A percentile compares a stretch with the other conserved stretches of the same genome.
Conservation (phyloP, 2,113 vertebrate species). For the Protobothrops flavoviridis region DNA sequence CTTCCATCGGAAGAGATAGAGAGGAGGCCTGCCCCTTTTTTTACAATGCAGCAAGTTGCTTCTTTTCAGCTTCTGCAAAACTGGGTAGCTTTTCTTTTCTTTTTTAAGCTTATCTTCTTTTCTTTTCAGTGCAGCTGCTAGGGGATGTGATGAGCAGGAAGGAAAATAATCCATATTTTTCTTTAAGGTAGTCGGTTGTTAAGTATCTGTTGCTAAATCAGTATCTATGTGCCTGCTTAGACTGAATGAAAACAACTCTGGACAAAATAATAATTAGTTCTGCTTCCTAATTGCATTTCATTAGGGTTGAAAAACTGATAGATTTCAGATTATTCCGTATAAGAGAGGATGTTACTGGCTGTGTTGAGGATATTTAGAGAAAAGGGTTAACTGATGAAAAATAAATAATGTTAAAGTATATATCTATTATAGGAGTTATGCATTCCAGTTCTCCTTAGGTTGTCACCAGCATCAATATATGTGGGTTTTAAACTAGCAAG, state of each 20-base stretch:
- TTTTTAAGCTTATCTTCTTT: neutral
- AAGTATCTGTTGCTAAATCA: slow-evolving; percentile 5
- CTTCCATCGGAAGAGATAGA: slow-evolving; percentile 18
- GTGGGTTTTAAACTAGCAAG: neutral
- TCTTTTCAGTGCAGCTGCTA: neutral
- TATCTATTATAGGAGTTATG: neutral
- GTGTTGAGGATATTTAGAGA: neutral
- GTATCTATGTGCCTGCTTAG: slow-evolving; percentile 16
- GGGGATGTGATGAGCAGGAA: slow-evolving; percentile 30
- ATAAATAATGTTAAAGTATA: neutral
- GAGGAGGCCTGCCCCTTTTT: slow-evolving; percentile 45
- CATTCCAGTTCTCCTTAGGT: neutral
- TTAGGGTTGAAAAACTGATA: neutral
- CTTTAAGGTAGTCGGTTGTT: slow-evolving; percentile 37
- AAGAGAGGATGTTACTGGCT: neutral
- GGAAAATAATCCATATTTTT: slow-evolving; percentile 44
- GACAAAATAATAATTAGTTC: neutral
- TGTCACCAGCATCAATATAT: neutral
- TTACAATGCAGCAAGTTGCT: slow-evolving; percentile 64
- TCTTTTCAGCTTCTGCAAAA: slow-evolving; percentile 33
- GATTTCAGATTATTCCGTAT: neutral
- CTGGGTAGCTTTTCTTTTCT: neutral
- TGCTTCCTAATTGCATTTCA: neutral
- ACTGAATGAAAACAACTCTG: slow-evolving; percentile 4
- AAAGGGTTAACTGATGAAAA: neutral